These are phyloP conservation scores for Trypoxylon attenuatum DNA, from an alignment of 2,888 invertebrate genomes.

Conservation along the genomic window DNA sequence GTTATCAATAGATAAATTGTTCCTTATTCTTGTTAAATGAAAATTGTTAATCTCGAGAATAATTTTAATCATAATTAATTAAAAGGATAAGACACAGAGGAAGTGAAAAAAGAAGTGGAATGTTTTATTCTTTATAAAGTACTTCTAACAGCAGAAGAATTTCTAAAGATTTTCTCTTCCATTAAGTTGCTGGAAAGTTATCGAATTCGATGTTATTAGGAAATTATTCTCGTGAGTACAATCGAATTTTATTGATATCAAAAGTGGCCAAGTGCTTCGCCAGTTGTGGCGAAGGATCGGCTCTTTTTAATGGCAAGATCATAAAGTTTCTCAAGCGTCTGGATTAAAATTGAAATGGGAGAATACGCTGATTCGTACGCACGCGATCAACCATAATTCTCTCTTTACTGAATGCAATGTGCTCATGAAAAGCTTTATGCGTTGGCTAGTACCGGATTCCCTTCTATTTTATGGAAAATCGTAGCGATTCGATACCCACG, in stretches of 20 bases:
- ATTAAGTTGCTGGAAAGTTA: constrained; percentile 1
- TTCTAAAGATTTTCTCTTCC: constrained; percentile 12
- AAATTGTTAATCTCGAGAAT: too few relatives aligned
- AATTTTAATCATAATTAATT: too few relatives aligned
- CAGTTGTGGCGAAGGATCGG: constrained; percentile 9
- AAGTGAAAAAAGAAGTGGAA: too few relatives aligned
- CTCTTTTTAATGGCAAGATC: constrained; percentile 34
- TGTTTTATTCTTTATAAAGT: too few relatives aligned
- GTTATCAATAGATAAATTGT: too few relatives aligned
- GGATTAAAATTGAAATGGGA: constrained; percentile 41
- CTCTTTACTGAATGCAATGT: constrained; percentile 20
- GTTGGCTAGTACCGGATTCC: background rate
- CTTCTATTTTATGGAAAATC: constrained; percentile 21
- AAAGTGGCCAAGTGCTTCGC: constrained; percentile 3
- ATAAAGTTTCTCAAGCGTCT: constrained; percentile 24
- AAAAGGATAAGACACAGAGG: background rate
- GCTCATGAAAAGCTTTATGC: constrained; percentile 32
- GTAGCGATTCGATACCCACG: constrained; percentile 12
- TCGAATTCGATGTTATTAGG: background rate
- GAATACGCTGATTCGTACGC: constrained; percentile 26
- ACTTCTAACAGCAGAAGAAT: too few relatives aligned
- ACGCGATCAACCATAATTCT: constrained; percentile 21
- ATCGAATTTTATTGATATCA: constrained; percentile 26
- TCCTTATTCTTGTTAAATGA: too few relatives aligned
- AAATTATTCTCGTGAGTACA: constrained; percentile 20